Conservation (phyloP, 2,888 invertebrate species). For the Parascotia fuliginaria region DNA sequence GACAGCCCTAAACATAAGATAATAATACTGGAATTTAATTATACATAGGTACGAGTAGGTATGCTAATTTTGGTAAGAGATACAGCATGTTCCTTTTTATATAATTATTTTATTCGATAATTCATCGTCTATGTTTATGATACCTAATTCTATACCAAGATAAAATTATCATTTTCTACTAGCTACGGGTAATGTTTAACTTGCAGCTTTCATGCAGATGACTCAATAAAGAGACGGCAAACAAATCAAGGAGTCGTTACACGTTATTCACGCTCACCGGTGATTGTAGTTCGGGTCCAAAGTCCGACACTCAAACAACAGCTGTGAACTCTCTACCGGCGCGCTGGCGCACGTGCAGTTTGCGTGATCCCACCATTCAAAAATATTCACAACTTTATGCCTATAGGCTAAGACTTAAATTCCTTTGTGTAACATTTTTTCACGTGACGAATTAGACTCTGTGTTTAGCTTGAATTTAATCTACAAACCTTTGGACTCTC, state of each 20-base stretch:
- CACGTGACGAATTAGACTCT: slow-evolving; percentile 33
- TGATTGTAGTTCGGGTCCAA: slow-evolving; percentile 78
- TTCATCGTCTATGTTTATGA: no score
- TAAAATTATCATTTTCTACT: no score
- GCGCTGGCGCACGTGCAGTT: slow-evolving; percentile 63
- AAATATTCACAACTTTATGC: slow-evolving; percentile 37
- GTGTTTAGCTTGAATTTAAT: slow-evolving; percentile 34
- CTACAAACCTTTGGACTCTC: slow-evolving; percentile 41
- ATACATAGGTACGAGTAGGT: no score
- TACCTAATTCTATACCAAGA: no score
- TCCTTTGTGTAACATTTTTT: slow-evolving; percentile 18
- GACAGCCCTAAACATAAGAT: no score
- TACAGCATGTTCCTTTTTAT: no score
- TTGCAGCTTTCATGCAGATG: no score
- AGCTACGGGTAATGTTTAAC: slow-evolving; percentile 14
- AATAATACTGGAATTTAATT: no score
- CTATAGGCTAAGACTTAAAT: slow-evolving; percentile 6
- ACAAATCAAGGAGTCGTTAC: slow-evolving; percentile 51
- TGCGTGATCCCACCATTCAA: slow-evolving; percentile 61
- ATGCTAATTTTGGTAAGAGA: no score
- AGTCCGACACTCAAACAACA: slow-evolving; percentile 73
- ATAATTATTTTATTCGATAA: no score
- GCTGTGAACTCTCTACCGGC: slow-evolving; percentile 74
- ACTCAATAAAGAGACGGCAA: slow-evolving; percentile 49
- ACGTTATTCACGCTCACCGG: slow-evolving; percentile 68